A percentile compares a stretch with the other conserved stretches of the same genome.
phyloP scores from a whole-genome alignment of 2,888 invertebrate genomes.

The Cephus pygmeus region DNA sequence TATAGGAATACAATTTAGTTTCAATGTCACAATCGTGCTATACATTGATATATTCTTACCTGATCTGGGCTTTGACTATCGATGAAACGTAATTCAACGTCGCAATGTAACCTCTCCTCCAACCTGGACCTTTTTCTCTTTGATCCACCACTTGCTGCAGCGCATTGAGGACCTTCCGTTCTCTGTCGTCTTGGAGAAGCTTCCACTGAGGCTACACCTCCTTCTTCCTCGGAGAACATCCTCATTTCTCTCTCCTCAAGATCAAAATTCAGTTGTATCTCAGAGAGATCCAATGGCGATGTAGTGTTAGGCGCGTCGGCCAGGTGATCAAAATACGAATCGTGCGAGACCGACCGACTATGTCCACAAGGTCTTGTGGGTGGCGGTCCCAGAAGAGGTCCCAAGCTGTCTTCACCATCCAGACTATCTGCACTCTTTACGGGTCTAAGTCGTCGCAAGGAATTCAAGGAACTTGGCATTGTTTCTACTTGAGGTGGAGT shows the following conservation, averaged over 20 bases:
- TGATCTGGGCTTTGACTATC: conserved; percentile 83
- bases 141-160: conserved; percentile 53
- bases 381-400: conserved; percentile 65
- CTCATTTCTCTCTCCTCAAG: conserved; percentile 87
- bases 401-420: conserved; percentile 57
- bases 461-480: conserved; percentile 57
- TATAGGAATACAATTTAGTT: background rate
- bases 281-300: conserved; percentile 78
- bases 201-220: conserved; percentile 70
- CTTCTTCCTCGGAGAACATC: conserved; percentile 90
- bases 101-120: conserved; percentile 79
- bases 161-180: conserved; percentile 68
- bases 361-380: conserved; percentile 68
- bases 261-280: conserved; percentile 84
- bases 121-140: conserved; percentile 76
- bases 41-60: conserved; percentile 34
- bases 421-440: conserved; percentile 80
- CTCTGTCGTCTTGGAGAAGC: conserved; percentile 60
- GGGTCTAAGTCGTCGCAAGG: conserved; percentile 69
- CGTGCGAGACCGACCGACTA: conserved; percentile 85
- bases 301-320: conserved; percentile 69
- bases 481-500: conserved; percentile 66
- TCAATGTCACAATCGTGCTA: background rate
- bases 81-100: conserved; percentile 80
- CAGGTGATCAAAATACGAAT: conserved; percentile 90